phyloP scores from a whole-genome alignment of 2,888 invertebrate genomes.

The Alloscopus bannaensis region DNA sequence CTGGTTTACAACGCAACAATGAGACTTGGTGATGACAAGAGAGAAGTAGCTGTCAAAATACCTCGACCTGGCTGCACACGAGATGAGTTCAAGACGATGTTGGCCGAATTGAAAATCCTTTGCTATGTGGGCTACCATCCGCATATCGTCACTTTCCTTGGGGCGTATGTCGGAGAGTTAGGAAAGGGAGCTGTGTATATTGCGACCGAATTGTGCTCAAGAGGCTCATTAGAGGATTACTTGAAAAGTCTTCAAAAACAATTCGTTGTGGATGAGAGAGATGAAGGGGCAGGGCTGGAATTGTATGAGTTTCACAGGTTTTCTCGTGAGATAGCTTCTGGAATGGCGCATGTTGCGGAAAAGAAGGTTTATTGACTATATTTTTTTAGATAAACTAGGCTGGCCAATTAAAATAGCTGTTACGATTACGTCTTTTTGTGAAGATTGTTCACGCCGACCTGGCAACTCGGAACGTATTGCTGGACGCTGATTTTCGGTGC shows the following conservation, averaged over 20 bases:
- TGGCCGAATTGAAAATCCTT: neutral
- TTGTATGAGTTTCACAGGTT: no score
- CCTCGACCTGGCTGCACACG: neutral
- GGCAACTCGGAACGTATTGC: slow-evolving; percentile 45
- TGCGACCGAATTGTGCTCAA: slow-evolving; percentile 9
- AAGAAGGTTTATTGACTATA: no score
- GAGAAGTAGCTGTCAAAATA: neutral
- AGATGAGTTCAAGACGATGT: neutral
- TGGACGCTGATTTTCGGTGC: slow-evolving; percentile 14
- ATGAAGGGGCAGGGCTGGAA: no score
- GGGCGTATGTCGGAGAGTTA: neutral
- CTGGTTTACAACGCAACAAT: no score
- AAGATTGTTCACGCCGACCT: slow-evolving; percentile 59
- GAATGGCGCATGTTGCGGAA: no score
- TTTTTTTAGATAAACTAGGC: no score
- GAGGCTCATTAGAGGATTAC: slow-evolving; percentile 1
- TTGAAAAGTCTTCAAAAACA: no score
- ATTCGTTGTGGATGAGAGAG: no score
- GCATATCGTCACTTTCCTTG: neutral
- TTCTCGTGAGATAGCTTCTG: no score
- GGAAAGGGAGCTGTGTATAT: slow-evolving; percentile 13
- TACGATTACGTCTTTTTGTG: no score
- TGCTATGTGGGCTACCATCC: neutral
- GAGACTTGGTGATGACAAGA: no score
- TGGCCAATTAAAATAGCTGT: no score